phyloP scores from a whole-genome alignment of 2,888 invertebrate species.

The Marronus borbonicus region DNA sequence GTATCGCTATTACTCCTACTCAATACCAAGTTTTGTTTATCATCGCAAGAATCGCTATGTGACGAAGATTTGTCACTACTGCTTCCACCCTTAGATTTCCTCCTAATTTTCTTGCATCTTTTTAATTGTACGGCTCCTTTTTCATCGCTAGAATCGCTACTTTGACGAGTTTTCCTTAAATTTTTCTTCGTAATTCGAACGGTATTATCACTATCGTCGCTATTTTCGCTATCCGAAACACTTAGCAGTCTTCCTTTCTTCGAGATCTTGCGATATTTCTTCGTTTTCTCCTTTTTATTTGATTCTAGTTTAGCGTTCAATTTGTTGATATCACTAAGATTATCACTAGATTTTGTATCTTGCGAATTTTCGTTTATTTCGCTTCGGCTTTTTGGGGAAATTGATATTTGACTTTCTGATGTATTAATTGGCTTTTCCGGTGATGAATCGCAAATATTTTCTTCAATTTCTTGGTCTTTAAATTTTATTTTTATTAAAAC shows the following conservation, averaged over 20 bases:
- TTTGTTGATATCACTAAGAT: background rate
- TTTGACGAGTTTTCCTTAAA: too few relatives aligned
- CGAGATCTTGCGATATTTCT: background rate
- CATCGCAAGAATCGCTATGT: too few relatives aligned
- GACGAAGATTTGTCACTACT: too few relatives aligned
- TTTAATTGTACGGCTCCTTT: too few relatives aligned
- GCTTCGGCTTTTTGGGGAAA: background rate
- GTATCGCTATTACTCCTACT: too few relatives aligned
- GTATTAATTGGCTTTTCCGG: too few relatives aligned
- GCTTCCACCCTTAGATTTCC: too few relatives aligned
- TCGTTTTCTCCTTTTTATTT: background rate
- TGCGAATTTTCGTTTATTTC: background rate
- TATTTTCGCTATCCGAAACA: background rate
- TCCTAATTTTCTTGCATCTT: too few relatives aligned
- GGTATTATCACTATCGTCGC: conserved; percentile 29
- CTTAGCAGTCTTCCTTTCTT: conserved; percentile 18
- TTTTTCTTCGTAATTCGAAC: too few relatives aligned
- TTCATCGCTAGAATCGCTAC: too few relatives aligned
- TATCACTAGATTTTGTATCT: background rate
- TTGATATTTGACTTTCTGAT: background rate
- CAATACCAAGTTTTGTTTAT: too few relatives aligned
- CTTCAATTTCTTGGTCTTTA: background rate
- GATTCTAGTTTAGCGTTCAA: background rate
- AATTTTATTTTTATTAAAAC: background rate
- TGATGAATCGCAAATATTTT: background rate